Conservation (phyloP, 2,113 vertebrate species). For the Bombycilla garrulus region DNA sequence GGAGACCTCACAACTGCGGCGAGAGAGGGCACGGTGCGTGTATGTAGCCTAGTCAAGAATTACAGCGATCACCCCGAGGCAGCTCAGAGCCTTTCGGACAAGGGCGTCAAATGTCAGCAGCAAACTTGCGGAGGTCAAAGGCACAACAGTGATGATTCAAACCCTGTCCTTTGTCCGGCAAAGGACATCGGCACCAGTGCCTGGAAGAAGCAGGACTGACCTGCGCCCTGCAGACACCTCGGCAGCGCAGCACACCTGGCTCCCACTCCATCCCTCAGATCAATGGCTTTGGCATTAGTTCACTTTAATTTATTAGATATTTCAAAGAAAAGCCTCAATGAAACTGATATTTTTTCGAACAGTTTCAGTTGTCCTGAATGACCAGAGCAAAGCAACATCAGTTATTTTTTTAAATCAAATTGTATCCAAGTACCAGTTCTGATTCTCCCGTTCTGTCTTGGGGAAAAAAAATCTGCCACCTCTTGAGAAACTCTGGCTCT, state of each 20-base stretch:
- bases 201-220: too few species aligned
- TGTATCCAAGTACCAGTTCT: background rate
- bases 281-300: background rate
- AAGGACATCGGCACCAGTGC: fast-evolving
- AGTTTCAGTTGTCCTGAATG: background rate
- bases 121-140: fast-evolving
- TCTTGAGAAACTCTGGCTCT: background rate
- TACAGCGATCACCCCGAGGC: fast-evolving
- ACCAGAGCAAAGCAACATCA: background rate
- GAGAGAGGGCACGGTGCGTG: fast-evolving
- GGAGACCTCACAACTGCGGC: fast-evolving
- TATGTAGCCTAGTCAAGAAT: fast-evolving
- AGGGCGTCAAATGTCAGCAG: background rate
- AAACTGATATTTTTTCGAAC: fast-evolving
- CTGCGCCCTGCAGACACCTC: fast-evolving
- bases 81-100: background rate
- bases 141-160: fast-evolving
- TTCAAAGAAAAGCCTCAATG: background rate
- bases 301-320: background rate
- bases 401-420: background rate
- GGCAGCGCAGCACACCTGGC: fast-evolving
- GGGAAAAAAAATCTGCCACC: background rate
- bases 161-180: background rate
- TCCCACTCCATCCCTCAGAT: background rate
- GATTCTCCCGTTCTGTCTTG: fast-evolving